phyloP scores from a whole-genome alignment of 1,140 invertebrate genomes.

The Sesamia nonagrioides region DNA sequence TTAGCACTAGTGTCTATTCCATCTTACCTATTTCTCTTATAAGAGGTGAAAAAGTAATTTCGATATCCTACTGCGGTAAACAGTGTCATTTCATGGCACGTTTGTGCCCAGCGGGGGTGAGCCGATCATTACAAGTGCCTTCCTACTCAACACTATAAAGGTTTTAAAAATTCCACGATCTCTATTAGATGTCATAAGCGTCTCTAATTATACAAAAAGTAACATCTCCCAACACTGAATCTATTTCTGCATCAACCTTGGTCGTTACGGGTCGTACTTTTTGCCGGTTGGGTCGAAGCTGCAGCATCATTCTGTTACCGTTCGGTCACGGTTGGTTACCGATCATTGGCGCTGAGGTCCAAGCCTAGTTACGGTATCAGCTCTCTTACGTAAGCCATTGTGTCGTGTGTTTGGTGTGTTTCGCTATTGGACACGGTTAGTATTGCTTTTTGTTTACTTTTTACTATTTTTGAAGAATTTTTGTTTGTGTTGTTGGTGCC shows the following conservation, averaged over 20 bases:
- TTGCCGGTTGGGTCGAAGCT: slow-evolving; percentile 7
- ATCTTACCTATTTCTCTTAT: no score
- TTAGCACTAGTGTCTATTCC: no score
- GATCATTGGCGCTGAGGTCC: not conserved
- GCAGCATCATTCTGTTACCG: slow-evolving; percentile 20
- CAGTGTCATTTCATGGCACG: no score
- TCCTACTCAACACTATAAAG: no score
- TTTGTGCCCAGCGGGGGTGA: no score
- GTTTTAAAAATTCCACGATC: no score
- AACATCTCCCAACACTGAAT: not conserved
- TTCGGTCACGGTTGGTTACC: slow-evolving; percentile 34
- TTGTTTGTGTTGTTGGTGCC: no score
- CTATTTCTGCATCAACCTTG: slow-evolving; percentile 30
- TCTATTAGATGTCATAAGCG: no score
- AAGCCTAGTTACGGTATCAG: slow-evolving; percentile 22
- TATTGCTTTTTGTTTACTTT: not conserved
- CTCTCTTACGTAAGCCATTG: slow-evolving; percentile 11
- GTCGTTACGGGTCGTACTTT: not conserved
- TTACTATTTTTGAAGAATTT: not conserved
- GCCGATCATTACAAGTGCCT: no score
- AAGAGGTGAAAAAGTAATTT: no score
- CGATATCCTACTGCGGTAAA: no score
- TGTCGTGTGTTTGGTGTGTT: not conserved
- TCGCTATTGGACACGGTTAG: not conserved
- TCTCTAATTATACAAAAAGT: not conserved